Conservation (phyloP, 2,888 invertebrate genomes). For the Morpho helenor region DNA sequence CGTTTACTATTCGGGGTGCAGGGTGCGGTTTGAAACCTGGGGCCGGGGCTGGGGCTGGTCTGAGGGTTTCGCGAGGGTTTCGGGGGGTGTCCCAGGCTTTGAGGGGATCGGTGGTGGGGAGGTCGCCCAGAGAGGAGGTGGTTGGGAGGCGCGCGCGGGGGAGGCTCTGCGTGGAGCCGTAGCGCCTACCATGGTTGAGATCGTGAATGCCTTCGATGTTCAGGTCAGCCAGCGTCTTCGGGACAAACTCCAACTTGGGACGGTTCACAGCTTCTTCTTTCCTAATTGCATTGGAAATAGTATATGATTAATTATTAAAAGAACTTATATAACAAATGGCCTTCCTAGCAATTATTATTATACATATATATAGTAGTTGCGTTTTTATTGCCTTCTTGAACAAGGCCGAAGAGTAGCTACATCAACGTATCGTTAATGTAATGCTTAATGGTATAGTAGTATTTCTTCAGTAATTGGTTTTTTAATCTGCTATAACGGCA, state of each 20-base stretch:
- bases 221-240: conserved; percentile 93
- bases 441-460: too few species aligned
- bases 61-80: conserved; percentile 24
- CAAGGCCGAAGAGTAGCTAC: too few species aligned
- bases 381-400: too few species aligned
- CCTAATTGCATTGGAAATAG: conserved; percentile 58
- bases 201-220: conserved; percentile 88
- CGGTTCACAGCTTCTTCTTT: conserved; percentile 93
- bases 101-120: conserved; percentile 56
- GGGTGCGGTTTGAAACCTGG: conserved; percentile 43
- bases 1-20: conserved; percentile 65
- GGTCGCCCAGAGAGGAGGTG: conserved; percentile 67
- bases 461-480: too few species aligned
- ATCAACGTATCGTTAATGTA: too few species aligned
- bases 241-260: conserved; percentile 94
- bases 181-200: conserved; percentile 83
- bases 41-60: conserved; percentile 23
- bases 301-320: too few species aligned
- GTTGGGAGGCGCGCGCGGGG: conserved; percentile 56
- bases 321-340: too few species aligned
- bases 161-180: conserved; percentile 73
- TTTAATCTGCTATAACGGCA: too few species aligned
- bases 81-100: conserved; percentile 61
- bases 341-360: too few species aligned
- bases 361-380: too few species aligned